phyloP scores from a whole-genome alignment of 2,888 invertebrate genomes.

The Hirtodrosophila histrioides region DNA sequence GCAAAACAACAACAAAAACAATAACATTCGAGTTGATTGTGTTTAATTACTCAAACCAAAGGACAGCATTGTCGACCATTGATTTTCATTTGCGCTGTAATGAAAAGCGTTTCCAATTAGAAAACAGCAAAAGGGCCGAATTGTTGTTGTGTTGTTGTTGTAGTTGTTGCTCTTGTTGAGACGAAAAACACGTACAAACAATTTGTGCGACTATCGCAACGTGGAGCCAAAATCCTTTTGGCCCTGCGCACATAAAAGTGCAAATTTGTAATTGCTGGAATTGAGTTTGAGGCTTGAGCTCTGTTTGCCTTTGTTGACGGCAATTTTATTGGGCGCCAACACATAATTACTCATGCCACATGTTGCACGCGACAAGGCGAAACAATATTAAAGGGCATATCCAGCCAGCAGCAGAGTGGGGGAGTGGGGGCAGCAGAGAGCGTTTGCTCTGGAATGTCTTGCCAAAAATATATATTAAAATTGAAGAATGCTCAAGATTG shows the following conservation, averaged over 20 bases:
- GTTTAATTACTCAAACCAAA: conserved; percentile 77
- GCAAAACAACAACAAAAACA: conserved; percentile 7
- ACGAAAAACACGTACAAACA: conserved; percentile 65
- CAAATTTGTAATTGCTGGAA: conserved; percentile 27
- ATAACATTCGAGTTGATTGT: conserved; percentile 46
- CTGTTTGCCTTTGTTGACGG: conserved; percentile 39
- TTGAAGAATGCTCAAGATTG: too few species aligned
- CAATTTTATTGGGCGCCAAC: conserved; percentile 48
- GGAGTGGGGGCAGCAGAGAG: too few species aligned
- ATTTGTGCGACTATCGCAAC: conserved; percentile 46
- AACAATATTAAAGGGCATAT: background rate
- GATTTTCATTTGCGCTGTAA: conserved; percentile 61
- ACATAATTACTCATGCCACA: conserved; percentile 71
- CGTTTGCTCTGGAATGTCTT: too few species aligned
- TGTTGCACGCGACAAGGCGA: conserved; percentile 38
- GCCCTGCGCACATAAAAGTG: background rate
- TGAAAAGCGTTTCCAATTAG: conserved; percentile 68
- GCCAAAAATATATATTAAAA: too few species aligned
- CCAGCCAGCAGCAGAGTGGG: too few species aligned
- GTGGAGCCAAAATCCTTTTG: conserved; percentile 37
- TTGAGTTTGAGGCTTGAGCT: conserved; percentile 12
- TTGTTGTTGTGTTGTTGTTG: conserved; percentile 18
- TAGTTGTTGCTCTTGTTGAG: conserved; percentile 14
- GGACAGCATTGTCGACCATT: conserved; percentile 48
- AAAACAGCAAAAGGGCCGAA: conserved; percentile 35